A percentile compares a stretch with the other conserved stretches of the same genome.
Evolutionary conservation across 2,113 vertebrate genomes (phyloP).

Genomic region (Emydura subglobosa): DNA sequence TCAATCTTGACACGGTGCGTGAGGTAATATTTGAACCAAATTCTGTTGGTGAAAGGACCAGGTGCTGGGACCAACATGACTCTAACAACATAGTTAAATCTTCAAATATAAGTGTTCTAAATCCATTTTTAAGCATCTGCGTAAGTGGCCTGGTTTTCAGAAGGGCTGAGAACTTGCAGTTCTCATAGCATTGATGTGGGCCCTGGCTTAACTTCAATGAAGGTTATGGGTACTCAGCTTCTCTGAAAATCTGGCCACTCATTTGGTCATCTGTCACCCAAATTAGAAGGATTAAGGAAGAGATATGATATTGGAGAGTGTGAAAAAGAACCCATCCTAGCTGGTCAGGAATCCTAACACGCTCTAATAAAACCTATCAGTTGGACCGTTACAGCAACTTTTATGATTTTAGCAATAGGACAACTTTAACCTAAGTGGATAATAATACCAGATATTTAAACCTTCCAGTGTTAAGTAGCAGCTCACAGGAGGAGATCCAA

Average conservation of each 20-base stretch:
- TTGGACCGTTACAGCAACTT: neutral
- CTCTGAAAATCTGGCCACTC: neutral
- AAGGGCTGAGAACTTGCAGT: neutral
- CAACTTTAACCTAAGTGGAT: constrained; percentile 20
- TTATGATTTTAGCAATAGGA: neutral
- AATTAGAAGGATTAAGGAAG: neutral
- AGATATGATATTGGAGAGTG: neutral
- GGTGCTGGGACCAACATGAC: neutral
- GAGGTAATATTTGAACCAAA: neutral
- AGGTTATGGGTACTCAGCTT: neutral
- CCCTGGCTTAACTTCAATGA: neutral
- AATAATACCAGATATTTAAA: neutral
- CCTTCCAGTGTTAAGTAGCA: neutral
- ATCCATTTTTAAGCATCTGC: neutral
- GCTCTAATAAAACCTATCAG: neutral
- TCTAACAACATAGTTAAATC: neutral
- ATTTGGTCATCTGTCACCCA: neutral
- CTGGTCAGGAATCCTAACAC: too few relatives aligned
- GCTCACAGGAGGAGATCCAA: neutral
- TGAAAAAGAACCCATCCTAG: too few relatives aligned
- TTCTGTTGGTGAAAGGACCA: neutral
- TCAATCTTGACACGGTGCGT: too few relatives aligned
- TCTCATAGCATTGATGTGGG: neutral
- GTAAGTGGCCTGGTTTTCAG: neutral
- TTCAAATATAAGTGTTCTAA: neutral